Conservation (phyloP, 2,797 vertebrate genomes). For the Danionella dracula region DNA sequence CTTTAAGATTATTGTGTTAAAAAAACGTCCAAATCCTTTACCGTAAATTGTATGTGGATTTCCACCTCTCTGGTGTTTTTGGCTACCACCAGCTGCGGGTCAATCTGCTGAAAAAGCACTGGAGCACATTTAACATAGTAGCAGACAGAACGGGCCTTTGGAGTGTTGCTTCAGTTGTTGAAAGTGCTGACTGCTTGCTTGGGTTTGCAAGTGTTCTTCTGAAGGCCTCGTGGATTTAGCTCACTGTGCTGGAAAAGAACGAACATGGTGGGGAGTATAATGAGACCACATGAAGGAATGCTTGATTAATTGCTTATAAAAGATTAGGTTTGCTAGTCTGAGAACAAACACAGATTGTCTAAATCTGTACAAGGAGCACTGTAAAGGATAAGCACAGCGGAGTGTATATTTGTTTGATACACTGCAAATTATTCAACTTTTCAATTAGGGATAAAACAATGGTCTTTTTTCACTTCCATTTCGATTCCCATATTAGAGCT, state of each 20-base stretch:
- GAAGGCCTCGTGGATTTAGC: neutral
- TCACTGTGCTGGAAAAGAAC: neutral
- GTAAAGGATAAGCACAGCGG: no score
- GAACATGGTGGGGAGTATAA: neutral
- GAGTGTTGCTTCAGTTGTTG: slow-evolving; percentile 46
- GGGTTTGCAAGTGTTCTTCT: slow-evolving; percentile 23
- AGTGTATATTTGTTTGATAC: no score
- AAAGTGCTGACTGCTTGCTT: slow-evolving; percentile 47
- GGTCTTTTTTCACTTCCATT: no score
- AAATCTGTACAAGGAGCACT: no score
- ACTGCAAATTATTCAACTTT: no score
- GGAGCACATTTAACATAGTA: slow-evolving; percentile 17
- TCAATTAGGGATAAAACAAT: no score
- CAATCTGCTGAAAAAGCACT: slow-evolving; percentile 40
- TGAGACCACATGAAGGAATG: neutral
- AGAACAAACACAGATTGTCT: neutral
- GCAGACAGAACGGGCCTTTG: slow-evolving; percentile 19
- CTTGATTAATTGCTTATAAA: neutral
- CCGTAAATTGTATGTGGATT: neutral
- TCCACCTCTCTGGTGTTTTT: slow-evolving; percentile 2
- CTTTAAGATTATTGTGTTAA: no score
- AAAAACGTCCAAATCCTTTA: neutral
- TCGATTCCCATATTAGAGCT: no score
- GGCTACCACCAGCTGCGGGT: neutral
- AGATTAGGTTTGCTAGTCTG: neutral